Base-by-base conservation (phyloP, 2,888 invertebrate genomes). In the Plagiodera versicolora region DNA sequence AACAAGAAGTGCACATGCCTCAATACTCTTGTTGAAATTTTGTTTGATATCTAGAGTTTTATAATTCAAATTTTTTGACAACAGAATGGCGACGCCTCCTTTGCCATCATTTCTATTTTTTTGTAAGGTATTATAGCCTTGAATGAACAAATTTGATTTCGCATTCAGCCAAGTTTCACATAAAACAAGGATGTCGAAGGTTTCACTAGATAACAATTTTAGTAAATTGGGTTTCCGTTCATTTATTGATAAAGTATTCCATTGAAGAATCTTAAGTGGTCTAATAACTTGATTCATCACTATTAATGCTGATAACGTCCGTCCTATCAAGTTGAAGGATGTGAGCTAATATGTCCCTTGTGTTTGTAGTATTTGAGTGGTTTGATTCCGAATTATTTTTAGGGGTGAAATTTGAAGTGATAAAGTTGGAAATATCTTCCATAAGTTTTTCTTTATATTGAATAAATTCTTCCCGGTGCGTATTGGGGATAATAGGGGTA, bases 211-310 rank as follows among this genome's bases (percentile, higher is more conserved):
- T 11, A 54, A 16, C 24, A 45, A 20, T 19, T 54, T 28, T 16
- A 49, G n/a, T 48, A 20, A 20, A 20, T 48, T 19, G 17, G 39
- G 53, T 52, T 54, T 45, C 14, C 44, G 45, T 45, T 54, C 28
- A 16, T 54, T 54, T 3, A 44, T 20, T 8, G 54, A 54, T 45
- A 54, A 24, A 45, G 45, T 54, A 54, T 54, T 54, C 54, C 54
- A 54, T 10, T 54, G 45, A 9, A 54, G 24, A 8, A 54, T 10
- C 14, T 54, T 54, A 14, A 54, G 4, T 54, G 54, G 45, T 14
- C 54, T 54, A 49, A n/a, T 49, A 49, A 30, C 49, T 49, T 49
- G 48, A 49, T 14, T 49, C 49, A 49, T 49, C 49, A 49, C 28
- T 49, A 24, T 39, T 39, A 17, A 45, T 44, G 28, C 54, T 54